Percentiles rank a stretch among this genome's conserved stretches.
Evolutionary conservation across 1,140 invertebrate species (phyloP).

Genomic region (Nasonia vitripennis): DNA sequence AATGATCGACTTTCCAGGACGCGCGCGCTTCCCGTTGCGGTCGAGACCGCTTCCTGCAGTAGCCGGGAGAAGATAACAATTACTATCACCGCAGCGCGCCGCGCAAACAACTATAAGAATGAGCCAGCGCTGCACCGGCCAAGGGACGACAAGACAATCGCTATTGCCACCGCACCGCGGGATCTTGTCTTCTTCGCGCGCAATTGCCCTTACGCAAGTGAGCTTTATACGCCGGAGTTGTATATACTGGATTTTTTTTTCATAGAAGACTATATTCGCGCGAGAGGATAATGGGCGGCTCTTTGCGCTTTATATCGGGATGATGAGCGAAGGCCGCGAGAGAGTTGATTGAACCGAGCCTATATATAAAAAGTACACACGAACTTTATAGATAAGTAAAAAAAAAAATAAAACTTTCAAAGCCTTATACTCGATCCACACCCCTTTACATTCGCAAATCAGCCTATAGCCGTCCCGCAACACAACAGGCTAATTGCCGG

Average conservation of each 20-base stretch:
- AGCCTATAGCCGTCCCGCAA: background rate
- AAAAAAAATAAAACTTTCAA: no score
- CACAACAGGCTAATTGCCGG: background rate
- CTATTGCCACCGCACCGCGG: background rate
- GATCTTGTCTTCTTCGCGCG: background rate
- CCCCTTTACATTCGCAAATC: background rate
- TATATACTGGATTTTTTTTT: background rate
- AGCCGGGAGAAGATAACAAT: background rate
- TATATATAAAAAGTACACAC: no score
- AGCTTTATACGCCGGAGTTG: background rate
- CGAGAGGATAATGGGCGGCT: background rate
- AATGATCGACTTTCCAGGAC: conserved; percentile 3
- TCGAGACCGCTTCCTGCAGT: background rate
- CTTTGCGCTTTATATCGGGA: no score
- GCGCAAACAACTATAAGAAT: background rate
- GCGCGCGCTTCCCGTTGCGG: background rate
- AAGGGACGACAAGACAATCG: conserved; percentile 3
- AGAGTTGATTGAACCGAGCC: no score
- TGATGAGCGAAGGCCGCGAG: no score
- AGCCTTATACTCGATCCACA: background rate
- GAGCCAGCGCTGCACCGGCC: background rate
- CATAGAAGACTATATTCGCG: background rate
- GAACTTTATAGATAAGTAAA: no score
- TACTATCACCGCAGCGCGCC: background rate
- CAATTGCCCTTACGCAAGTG: background rate